phyloP scores from a whole-genome alignment of 2,797 vertebrate species.

The Champsocephalus esox region DNA sequence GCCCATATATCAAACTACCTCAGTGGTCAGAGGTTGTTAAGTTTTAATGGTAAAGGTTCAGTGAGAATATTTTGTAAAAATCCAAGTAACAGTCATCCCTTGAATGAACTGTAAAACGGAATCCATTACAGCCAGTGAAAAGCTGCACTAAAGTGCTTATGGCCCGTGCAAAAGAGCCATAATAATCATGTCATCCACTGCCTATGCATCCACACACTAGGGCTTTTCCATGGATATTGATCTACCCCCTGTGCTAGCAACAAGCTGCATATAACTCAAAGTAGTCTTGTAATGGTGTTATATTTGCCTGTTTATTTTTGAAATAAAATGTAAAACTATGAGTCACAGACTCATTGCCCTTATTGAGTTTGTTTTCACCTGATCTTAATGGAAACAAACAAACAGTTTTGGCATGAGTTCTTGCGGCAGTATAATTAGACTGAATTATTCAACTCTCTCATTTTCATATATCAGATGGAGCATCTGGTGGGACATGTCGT shows the following conservation, averaged over 20 bases:
- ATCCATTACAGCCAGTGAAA: conserved; percentile 34
- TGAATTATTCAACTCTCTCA: conserved; percentile 40
- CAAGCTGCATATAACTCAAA: conserved; percentile 35
- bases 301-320: conserved; percentile 40
- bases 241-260: conserved; percentile 12
- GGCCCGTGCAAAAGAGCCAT: conserved; percentile 38
- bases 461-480: conserved; percentile 42
- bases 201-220: conserved; percentile 45
- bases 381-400: conserved; percentile 53
- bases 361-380: conserved; percentile 48
- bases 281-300: conserved; percentile 28
- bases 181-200: conserved; percentile 52
- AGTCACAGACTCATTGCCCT: conserved; percentile 38
- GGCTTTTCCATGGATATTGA: conserved; percentile 44
- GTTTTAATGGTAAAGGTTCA: conserved; percentile 5
- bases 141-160: conserved; percentile 43
- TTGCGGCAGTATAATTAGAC: conserved; percentile 31
- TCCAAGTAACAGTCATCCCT: conserved; percentile 15
- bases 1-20: background rate
- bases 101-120: conserved; percentile 49
- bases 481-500: conserved; percentile 23
- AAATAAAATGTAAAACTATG: conserved; percentile 48
- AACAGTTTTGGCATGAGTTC: conserved; percentile 39
- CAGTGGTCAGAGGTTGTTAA: conserved; percentile 15
- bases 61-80: conserved; percentile 6